Evolutionary conservation across 2,888 invertebrate genomes (phyloP).

Genomic region (Crematogaster levior): DNA sequence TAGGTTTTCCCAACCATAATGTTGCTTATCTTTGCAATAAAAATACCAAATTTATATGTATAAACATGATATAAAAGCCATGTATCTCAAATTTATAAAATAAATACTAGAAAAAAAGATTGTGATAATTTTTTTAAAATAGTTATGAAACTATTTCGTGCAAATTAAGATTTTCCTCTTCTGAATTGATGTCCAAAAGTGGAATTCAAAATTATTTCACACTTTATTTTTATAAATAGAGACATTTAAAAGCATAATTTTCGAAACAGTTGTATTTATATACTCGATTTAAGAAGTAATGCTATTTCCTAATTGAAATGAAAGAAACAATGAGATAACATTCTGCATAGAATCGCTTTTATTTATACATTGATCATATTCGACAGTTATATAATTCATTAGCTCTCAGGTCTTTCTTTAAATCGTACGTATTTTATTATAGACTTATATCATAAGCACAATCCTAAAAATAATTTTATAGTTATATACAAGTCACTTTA

Average conservation of each 20-base stretch:
- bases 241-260: not conserved
- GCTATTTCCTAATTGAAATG: not conserved
- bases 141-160: too few species aligned
- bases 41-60: conserved; percentile 21
- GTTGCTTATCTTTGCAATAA: conserved; percentile 4
- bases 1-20: not conserved
- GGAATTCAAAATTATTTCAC: not conserved
- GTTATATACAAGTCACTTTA: conserved; percentile 74
- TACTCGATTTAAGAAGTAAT: not conserved
- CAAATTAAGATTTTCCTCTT: not conserved
- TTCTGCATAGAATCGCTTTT: conserved; percentile 66
- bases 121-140: not conserved
- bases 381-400: conserved; percentile 66
- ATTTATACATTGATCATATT: conserved; percentile 72
- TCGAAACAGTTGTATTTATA: not conserved
- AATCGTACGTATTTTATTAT: conserved; percentile 57
- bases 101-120: conserved; percentile 7
- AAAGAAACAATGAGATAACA: not conserved
- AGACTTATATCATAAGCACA: conserved; percentile 68
- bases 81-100: conserved; percentile 29
- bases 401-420: conserved; percentile 59
- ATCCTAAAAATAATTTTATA: conserved; percentile 70
- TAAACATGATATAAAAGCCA: conserved; percentile 10
- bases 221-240: not conserved
- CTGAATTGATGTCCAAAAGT: not conserved